These are phyloP conservation scores for Lamellibrachia columna DNA, from an alignment of 2,888 invertebrate genomes.

Conservation along the genomic window DNA sequence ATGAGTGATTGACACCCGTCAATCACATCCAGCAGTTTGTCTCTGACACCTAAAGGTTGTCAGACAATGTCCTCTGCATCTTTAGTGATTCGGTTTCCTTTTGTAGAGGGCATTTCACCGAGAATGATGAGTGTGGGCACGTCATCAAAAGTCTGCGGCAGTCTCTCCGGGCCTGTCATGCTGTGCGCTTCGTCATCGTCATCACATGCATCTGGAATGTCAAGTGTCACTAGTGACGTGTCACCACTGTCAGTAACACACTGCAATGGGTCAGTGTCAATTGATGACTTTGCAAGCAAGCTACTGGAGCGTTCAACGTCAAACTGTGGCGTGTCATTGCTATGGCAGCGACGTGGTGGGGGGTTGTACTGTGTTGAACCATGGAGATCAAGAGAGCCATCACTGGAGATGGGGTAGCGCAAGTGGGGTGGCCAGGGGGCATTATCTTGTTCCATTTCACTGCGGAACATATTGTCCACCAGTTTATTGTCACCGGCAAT, in stretches of 20 bases:
- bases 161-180: neutral
- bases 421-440: neutral
- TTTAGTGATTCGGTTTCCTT: neutral
- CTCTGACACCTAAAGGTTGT: neutral
- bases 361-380: neutral
- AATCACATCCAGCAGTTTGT: neutral
- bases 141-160: neutral
- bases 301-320: neutral
- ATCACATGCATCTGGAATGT: neutral
- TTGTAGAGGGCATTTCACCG: conserved; percentile 5
- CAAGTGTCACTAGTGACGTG: conserved; percentile 12
- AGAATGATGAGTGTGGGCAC: neutral
- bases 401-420: neutral
- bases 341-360: neutral
- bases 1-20: neutral
- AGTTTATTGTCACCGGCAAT: neutral
- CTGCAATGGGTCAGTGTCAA: neutral
- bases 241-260: neutral
- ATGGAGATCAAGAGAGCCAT: neutral
- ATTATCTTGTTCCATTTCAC: neutral
- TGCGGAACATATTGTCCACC: neutral
- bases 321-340: conserved; percentile 2
- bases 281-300: neutral
- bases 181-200: neutral
- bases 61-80: conserved; percentile 12